Evolutionary conservation across 2,888 invertebrate genomes (phyloP).

Genomic region (Epinotia nisella): DNA sequence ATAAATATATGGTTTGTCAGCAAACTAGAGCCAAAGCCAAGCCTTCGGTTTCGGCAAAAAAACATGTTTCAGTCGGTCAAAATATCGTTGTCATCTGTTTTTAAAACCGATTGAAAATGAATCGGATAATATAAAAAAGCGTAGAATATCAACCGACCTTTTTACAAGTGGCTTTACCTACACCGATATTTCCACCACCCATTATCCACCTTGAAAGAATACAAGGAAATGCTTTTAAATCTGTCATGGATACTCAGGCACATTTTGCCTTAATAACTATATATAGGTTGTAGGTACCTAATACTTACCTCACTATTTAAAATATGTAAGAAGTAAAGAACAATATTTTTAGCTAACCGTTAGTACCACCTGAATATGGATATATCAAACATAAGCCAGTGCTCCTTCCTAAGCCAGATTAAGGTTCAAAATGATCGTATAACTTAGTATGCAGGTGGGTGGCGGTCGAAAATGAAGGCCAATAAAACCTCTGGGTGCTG

Average conservation of each 20-base stretch:
- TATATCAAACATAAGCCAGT: background rate
- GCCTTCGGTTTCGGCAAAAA: too few relatives aligned
- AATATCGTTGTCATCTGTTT: too few relatives aligned
- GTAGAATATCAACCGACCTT: background rate
- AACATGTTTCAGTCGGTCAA: too few relatives aligned
- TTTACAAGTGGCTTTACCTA: background rate
- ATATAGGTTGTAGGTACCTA: background rate
- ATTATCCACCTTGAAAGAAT: background rate
- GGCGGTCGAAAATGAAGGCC: conserved; percentile 13
- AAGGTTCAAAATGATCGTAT: conserved; percentile 3
- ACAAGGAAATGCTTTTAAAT: background rate
- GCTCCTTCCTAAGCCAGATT: conserved; percentile 5
- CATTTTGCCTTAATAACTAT: background rate
- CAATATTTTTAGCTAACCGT: background rate
- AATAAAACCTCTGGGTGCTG: conserved; percentile 38
- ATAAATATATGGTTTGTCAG: too few relatives aligned
- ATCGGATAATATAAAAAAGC: background rate
- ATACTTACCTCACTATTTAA: background rate
- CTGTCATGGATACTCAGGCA: background rate
- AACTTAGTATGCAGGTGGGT: conserved; percentile 19
- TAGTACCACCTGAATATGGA: background rate
- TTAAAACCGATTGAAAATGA: too few relatives aligned
- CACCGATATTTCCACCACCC: too few relatives aligned
- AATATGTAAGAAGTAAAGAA: background rate
- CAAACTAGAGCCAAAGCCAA: too few relatives aligned